Conservation (phyloP, 2,797 vertebrate genomes). For the Channa striata region DNA sequence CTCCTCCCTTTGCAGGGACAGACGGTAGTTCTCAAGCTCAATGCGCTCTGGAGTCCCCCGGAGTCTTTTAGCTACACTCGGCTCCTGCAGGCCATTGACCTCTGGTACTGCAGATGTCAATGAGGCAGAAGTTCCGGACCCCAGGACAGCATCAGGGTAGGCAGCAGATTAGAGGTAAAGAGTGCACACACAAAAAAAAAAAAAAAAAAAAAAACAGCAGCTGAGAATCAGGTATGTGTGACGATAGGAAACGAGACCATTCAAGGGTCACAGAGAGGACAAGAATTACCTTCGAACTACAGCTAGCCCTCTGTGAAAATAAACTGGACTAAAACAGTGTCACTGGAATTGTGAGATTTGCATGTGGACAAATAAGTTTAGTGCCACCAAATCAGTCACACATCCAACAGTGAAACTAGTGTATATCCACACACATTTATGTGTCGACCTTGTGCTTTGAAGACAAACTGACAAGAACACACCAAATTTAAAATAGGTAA, state of each 20-base stretch:
- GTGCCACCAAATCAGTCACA: slow-evolving; percentile 30
- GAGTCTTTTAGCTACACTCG: slow-evolving; percentile 90
- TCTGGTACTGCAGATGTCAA: slow-evolving; percentile 78
- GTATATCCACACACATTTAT: neutral
- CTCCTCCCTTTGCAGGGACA: slow-evolving; percentile 91
- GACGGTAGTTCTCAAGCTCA: slow-evolving; percentile 96
- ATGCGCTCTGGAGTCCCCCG: slow-evolving; percentile 95
- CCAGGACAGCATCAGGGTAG: slow-evolving; percentile 44
- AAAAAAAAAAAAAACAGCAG: slow-evolving; percentile 71
- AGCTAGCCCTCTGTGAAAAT: too few relatives aligned
- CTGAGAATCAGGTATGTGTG: slow-evolving; percentile 64
- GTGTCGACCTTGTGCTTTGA: slow-evolving; percentile 23
- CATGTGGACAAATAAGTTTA: neutral
- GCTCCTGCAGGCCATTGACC: slow-evolving; percentile 92
- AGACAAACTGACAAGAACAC: slow-evolving; percentile 80
- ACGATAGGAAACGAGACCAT: slow-evolving; percentile 12
- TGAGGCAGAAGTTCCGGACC: slow-evolving; percentile 5
- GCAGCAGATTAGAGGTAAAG: slow-evolving; percentile 55
- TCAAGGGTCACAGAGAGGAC: slow-evolving; percentile 4
- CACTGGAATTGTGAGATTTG: neutral
- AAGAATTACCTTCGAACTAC: neutral
- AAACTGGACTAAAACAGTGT: neutral
- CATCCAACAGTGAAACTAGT: neutral
- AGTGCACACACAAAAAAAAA: slow-evolving; percentile 72
- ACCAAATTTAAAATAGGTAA: slow-evolving; percentile 63